Conservation (phyloP, 2,888 invertebrate genomes). For the Nematopogon swammerdamellus region DNA sequence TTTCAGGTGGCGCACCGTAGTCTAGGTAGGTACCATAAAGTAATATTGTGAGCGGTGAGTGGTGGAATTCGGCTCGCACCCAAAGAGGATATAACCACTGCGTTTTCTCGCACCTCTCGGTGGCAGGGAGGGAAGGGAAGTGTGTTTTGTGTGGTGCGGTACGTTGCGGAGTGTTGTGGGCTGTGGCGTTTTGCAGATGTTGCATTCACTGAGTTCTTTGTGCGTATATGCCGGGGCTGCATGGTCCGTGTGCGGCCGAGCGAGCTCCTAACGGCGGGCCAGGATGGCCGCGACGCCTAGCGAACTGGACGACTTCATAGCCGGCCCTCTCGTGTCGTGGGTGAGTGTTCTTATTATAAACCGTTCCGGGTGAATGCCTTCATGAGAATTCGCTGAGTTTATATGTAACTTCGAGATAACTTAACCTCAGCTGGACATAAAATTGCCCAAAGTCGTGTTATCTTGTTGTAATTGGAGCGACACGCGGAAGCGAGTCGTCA, state of each 20-base stretch:
- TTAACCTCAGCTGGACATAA: constrained; percentile 32
- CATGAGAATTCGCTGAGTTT: constrained; percentile 12
- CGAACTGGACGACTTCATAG: constrained; percentile 80
- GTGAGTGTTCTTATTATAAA: constrained; percentile 58
- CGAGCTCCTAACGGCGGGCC: constrained; percentile 30
- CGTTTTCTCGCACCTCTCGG: too few relatives aligned
- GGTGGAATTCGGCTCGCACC: too few relatives aligned
- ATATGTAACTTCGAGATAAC: constrained; percentile 30
- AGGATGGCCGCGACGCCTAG: constrained; percentile 63
- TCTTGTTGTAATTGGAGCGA: constrained; percentile 11
- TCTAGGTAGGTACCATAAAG: too few relatives aligned
- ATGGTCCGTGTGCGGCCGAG: not conserved
- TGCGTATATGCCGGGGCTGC: not conserved
- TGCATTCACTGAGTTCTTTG: not conserved
- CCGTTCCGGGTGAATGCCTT: constrained; percentile 29
- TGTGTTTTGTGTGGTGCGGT: too few relatives aligned
- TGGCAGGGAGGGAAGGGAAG: too few relatives aligned
- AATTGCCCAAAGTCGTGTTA: constrained; percentile 17
- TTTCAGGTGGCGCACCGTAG: too few relatives aligned
- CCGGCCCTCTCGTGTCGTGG: constrained; percentile 83
- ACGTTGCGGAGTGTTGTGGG: not conserved
- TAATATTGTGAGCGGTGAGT: too few relatives aligned
- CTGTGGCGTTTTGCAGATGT: not conserved
- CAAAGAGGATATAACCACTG: too few relatives aligned
- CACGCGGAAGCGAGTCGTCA: constrained; percentile 1